Evolutionary conservation across 2,113 vertebrate species (phyloP), one percentile per base, ranked within the genome.

Genomic region (Engraulis encrasicolus): DNA sequence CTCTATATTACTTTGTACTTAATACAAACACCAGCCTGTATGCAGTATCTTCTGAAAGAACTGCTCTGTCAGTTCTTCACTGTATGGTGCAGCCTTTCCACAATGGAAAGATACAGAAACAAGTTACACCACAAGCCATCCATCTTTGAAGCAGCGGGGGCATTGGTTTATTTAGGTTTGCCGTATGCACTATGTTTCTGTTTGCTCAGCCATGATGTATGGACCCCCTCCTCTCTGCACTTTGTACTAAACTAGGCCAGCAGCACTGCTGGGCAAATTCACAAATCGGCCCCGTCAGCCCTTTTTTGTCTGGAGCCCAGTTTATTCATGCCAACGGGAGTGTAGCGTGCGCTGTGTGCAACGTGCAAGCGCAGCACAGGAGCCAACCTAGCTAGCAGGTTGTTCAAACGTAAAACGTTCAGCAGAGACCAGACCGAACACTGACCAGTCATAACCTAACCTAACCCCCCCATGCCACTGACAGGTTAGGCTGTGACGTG

Each of bases 121-220:
- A 74, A 31, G 12, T 74, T 74, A 31, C 23, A 74, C 23, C 31
- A 74, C 3, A 74, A 74, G 0, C 66, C 66, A 34, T 74, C 15
- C 66, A 74, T 74, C 66, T 74, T 74, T 74, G 66, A 74, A 74
- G 27, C 15, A 27, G 5, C 34, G n/a, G n/a, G n/a, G 31, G 66
- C 66, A 74, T 74, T 74, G 15, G 66, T 74, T 74, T 36, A 34
- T 74, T 74, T 74, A 74, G 31, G 66, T 27, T 34, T 31, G 12
- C 66, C 27, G 66, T 74, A 36, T 74, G 66, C 66, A 74, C 66
- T n/a, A 58, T 74, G 66, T 31, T 27, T 34, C 27, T 74, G 66
- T 74, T 74, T 74, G 66, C 66, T 74, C 27, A 34, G 66, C 66
- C 66, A 74, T 74, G 66, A 74, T 74, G 66, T 74, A 74, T 74